Conservation (phyloP, 2,888 invertebrate genomes). For the Drosophila gaucha region DNA sequence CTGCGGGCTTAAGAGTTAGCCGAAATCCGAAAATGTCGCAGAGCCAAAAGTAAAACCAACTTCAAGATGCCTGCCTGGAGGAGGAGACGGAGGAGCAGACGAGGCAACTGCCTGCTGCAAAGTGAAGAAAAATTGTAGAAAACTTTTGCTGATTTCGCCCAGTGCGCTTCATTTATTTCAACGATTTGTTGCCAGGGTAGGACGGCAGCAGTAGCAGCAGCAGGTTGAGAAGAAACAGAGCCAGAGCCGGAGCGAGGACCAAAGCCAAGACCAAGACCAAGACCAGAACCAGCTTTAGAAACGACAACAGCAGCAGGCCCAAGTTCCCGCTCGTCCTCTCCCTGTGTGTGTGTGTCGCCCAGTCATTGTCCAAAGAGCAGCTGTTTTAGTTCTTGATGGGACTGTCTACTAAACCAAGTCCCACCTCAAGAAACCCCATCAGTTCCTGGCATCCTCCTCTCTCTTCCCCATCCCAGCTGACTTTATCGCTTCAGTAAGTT, state of each 20-base stretch:
- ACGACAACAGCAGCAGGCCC: slow-evolving; percentile 16
- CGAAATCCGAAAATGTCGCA: slow-evolving; percentile 77
- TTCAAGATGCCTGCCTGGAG: slow-evolving; percentile 14
- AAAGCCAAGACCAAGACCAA: slow-evolving; percentile 6
- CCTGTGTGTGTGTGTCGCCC: slow-evolving; percentile 13
- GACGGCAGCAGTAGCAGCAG: slow-evolving; percentile 26
- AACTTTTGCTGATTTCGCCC: slow-evolving; percentile 81
- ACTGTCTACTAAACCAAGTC: slow-evolving; percentile 49
- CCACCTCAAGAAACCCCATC: not conserved
- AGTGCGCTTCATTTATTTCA: slow-evolving; percentile 81
- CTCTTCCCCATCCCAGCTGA: slow-evolving; percentile 40
- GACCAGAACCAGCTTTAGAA: slow-evolving; percentile 25
- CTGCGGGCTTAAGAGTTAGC: slow-evolving; percentile 57
- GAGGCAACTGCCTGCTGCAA: slow-evolving; percentile 60
- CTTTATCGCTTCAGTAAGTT: slow-evolving; percentile 78
- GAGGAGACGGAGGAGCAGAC: not conserved
- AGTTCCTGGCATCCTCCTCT: not conserved
- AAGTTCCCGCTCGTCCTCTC: slow-evolving; percentile 6
- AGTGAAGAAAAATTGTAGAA: slow-evolving; percentile 78
- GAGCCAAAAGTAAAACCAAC: slow-evolving; percentile 66
- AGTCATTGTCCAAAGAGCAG: slow-evolving; percentile 74
- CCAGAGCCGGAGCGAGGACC: not conserved
- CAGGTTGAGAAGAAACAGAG: slow-evolving; percentile 20
- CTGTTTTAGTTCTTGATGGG: slow-evolving; percentile 79
- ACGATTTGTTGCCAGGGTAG: slow-evolving; percentile 76